These are phyloP conservation scores for Zapornia atra DNA, from an alignment of 2,113 vertebrate species.

Conservation along the genomic window DNA sequence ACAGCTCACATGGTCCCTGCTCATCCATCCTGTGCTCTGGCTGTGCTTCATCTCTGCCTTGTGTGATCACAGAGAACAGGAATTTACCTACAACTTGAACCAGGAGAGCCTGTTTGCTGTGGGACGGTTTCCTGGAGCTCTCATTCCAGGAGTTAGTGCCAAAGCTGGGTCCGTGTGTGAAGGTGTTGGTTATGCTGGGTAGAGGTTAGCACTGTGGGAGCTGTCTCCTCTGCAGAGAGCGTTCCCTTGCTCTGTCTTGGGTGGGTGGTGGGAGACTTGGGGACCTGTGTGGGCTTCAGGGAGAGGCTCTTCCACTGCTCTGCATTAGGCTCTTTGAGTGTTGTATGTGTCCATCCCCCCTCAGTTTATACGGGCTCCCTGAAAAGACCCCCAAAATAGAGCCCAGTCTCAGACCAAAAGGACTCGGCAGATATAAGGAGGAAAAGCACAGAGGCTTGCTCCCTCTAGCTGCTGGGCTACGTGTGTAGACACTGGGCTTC, in stretches of 20 bases:
- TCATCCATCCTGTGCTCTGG: neutral
- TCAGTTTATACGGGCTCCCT: neutral
- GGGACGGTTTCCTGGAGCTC: neutral
- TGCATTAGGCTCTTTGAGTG: neutral
- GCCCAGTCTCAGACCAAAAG: neutral
- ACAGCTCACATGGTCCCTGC: neutral
- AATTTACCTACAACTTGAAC: neutral
- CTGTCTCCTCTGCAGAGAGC: neutral
- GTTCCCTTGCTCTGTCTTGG: neutral
- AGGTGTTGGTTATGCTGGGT: neutral
- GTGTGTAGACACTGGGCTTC: neutral
- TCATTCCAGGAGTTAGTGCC: neutral
- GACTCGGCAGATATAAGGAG: neutral
- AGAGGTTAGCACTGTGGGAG: neutral
- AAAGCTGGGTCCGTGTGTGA: rapidly evolving
- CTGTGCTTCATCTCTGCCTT: neutral
- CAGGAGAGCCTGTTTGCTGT: neutral
- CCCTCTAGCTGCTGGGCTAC: neutral
- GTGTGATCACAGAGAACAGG: rapidly evolving
- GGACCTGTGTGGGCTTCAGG: neutral
- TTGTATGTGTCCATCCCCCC: neutral
- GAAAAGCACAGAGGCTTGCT: neutral
- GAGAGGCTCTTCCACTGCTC: neutral
- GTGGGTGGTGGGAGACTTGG: rapidly evolving
- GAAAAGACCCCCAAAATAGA: neutral